Evolutionary conservation across 2,797 vertebrate genomes (phyloP), one percentile per base, ranked within the genome.

Genomic region (Cuculus canorus): DNA sequence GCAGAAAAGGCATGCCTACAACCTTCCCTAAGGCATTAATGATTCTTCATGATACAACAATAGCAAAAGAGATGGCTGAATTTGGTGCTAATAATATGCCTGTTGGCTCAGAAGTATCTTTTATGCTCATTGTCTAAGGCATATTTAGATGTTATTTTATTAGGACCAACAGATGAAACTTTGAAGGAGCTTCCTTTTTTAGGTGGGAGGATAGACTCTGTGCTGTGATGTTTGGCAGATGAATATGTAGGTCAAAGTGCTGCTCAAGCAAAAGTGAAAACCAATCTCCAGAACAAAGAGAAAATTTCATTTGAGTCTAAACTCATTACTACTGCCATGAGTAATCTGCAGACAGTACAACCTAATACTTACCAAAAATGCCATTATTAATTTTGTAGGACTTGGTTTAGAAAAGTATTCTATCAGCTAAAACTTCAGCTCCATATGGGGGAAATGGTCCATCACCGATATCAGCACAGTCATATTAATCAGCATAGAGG

Each of bases 241-340:
- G 73, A 86, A 77, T 56, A 21, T 32, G 66, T 50, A 90, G 91
- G 22, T 23, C 2, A 13, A 93, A 94, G 70, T 41, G 82, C 73
- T 92, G 45, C 22, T 60, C 52, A 70, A 92, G 56, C n/a, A 77
- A 48, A 90, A 48, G n/a, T 86, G 56, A 84, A 96, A 93, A 90
- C 37, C 83, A 47, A 90, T 77, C 66, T 93, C 60, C 64, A 92
- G 64, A 91, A 88, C 23, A 86, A 95, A 90, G 43, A 91, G 3
- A 8, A 86, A 65, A 89, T 57, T 86, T 93, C 10, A 63, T 79
- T 83, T 72, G 86, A 47, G 7, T 24, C 61, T 90, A 70, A 83
- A 83, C 13, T n/a, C n/a, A n/a, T n/a, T n/a, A n/a, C n/a, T n/a
- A n/a, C 25, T 41, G 14, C 7, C 24, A 86, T 60, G 63, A 79